Evolutionary conservation across 2,113 vertebrate species (phyloP).

Genomic region (Oryctolagus cuniculus): DNA sequence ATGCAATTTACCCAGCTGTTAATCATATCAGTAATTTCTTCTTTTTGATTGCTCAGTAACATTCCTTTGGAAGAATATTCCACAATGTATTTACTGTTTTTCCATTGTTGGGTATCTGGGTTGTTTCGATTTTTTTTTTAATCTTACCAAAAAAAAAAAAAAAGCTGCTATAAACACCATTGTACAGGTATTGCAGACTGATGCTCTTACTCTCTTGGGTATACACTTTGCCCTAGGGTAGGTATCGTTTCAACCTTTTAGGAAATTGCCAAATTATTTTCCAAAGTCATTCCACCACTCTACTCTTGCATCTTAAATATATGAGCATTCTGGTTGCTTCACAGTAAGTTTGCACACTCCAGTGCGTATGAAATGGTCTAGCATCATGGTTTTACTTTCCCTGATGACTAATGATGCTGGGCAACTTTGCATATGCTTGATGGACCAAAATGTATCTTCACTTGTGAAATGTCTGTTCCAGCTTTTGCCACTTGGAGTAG

Average conservation of each 20-base stretch:
- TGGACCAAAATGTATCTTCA: background rate
- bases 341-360: background rate
- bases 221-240: background rate
- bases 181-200: background rate
- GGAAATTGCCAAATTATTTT: conserved; percentile 22
- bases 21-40: background rate
- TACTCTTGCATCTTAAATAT: background rate
- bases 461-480: background rate
- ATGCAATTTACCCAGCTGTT: background rate
- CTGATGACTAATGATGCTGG: background rate
- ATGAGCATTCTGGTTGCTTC: background rate
- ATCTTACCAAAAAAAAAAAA: background rate
- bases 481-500: background rate
- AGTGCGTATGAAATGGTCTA: background rate
- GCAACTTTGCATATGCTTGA: background rate
- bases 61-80: conserved; percentile 19
- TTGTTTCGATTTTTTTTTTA: background rate
- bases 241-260: background rate
- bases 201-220: background rate
- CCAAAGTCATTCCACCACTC: background rate
- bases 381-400: background rate
- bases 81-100: background rate
- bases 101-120: background rate
- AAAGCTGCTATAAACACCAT: background rate
- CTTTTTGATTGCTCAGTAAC: background rate